Base-by-base conservation (phyloP, 2,888 invertebrate genomes). In the Argyra leucocephala region DNA sequence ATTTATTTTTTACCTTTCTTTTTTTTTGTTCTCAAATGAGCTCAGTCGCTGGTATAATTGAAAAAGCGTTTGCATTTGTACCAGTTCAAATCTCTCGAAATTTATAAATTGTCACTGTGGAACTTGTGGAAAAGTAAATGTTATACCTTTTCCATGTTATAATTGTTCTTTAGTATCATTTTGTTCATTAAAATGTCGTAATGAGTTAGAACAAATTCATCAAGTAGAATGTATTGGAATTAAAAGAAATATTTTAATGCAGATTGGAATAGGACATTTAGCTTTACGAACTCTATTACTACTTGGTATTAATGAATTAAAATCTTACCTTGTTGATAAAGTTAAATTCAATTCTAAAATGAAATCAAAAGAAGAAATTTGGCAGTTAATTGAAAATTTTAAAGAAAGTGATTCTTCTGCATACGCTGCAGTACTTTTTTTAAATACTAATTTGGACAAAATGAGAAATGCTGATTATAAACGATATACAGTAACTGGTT, bases 11-110 rank as follows among this genome's bases (percentile, higher is more conserved):
- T n/a, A n/a, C n/a, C n/a, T n/a, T n/a, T n/a, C n/a, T n/a, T n/a
- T n/a, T n/a, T n/a, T n/a, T n/a, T n/a, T n/a, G n/a, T n/a, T n/a
- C n/a, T n/a, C n/a, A n/a, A n/a, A n/a, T n/a, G n/a, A n/a, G n/a
- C n/a, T n/a, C n/a, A n/a, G n/a, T n/a, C n/a, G n/a, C n/a, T n/a
- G n/a, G n/a, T n/a, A n/a, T n/a, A 76, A 82, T 87, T 0, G 94
- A 94, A 76, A 85, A 87, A 72, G 89, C 93, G 0, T 91, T 88
- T 78, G 85, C 89, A 2, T 88, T 88, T 76, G 89, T 91, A 4
- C 81, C 84, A 71, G 75, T 87, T 78, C 31, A 61, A 26, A 18
- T 31, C 2, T 18, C 18, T 15, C n/a, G 15, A 5, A n/a, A 18
- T 15, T 12, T 48, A 36, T 83, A 12, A 83, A 84, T 66, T 31